phyloP scores from a whole-genome alignment of 2,113 vertebrate genomes.

The Paraplagusia blochii region DNA sequence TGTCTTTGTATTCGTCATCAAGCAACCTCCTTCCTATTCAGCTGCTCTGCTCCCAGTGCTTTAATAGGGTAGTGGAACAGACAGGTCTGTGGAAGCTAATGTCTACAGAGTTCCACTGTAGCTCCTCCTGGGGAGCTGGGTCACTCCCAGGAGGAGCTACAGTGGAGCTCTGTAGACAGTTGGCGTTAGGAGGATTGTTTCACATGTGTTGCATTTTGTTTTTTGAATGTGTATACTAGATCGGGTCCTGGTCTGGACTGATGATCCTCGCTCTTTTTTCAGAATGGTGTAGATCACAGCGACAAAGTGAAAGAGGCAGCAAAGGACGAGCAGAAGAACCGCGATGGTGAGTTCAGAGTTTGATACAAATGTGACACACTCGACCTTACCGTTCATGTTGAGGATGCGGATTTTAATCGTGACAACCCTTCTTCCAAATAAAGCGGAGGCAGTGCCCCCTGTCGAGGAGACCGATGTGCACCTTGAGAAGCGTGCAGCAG shows the following conservation, averaged over 20 bases:
- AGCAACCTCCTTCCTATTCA: slow-evolving; percentile 67
- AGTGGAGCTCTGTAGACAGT: no score
- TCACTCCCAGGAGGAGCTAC: no score
- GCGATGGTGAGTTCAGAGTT: slow-evolving; percentile 49
- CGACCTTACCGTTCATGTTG: no score
- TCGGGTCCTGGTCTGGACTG: background rate
- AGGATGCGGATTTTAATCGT: slow-evolving; percentile 22
- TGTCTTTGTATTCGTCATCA: slow-evolving; percentile 66
- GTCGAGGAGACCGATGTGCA: slow-evolving; percentile 73
- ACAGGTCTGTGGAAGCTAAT: no score
- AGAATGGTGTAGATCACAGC: slow-evolving; percentile 77
- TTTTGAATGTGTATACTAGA: background rate
- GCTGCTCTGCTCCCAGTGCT: slow-evolving; percentile 52
- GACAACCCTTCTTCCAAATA: slow-evolving; percentile 45
- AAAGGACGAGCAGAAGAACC: slow-evolving; percentile 72
- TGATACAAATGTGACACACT: no score
- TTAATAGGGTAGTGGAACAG: slow-evolving; percentile 75
- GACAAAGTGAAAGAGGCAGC: slow-evolving; percentile 67
- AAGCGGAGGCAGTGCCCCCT: slow-evolving; percentile 70
- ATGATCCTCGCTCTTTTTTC: slow-evolving; percentile 13
- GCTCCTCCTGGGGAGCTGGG: no score
- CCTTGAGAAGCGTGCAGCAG: slow-evolving; percentile 80
- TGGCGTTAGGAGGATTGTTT: slow-evolving; percentile 29
- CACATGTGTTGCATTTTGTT: background rate
- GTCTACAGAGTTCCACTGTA: no score